Evolutionary conservation across 2,888 invertebrate species (phyloP).

Genomic region (Agriopis leucophaearia): DNA sequence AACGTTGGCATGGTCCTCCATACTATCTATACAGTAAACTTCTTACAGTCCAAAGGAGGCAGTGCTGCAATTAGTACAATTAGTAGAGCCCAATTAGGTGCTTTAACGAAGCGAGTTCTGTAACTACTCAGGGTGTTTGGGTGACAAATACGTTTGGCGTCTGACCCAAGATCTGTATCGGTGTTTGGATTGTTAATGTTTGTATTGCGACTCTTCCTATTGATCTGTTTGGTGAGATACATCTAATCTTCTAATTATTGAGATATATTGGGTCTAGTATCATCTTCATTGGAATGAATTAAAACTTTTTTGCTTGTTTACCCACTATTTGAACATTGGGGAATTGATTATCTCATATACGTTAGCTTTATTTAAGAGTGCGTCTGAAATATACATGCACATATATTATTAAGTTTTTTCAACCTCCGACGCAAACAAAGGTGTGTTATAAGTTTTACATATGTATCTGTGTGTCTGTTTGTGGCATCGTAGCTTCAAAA

Average conservation of each 20-base stretch:
- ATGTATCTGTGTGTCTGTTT: too few species aligned
- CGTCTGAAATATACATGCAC: too few species aligned
- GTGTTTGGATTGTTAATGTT: conserved; percentile 58
- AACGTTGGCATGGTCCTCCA: neutral
- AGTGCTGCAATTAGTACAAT: conserved; percentile 79
- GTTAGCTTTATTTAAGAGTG: too few species aligned
- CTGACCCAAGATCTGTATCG: conserved; percentile 72
- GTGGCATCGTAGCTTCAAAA: too few species aligned
- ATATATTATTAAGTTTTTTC: too few species aligned
- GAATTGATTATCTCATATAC: too few species aligned
- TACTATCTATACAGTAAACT: conserved; percentile 16
- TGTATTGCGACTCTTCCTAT: conserved; percentile 55
- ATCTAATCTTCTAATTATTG: conserved; percentile 34
- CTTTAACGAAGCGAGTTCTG: conserved; percentile 80
- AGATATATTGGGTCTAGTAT: neutral
- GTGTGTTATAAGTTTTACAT: too few species aligned
- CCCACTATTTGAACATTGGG: too few species aligned
- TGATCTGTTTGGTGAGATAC: conserved; percentile 56
- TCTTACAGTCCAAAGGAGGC: conserved; percentile 77
- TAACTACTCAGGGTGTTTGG: conserved; percentile 70
- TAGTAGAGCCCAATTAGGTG: conserved; percentile 81
- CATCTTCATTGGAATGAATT: too few species aligned
- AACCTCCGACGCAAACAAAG: too few species aligned
- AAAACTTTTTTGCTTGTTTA: too few species aligned
- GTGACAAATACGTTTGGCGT: conserved; percentile 77